Percentiles rank a stretch among this genome's conserved stretches.
phyloP scores from a whole-genome alignment of 2,113 vertebrate species.

The Anser brachyrhynchus region DNA sequence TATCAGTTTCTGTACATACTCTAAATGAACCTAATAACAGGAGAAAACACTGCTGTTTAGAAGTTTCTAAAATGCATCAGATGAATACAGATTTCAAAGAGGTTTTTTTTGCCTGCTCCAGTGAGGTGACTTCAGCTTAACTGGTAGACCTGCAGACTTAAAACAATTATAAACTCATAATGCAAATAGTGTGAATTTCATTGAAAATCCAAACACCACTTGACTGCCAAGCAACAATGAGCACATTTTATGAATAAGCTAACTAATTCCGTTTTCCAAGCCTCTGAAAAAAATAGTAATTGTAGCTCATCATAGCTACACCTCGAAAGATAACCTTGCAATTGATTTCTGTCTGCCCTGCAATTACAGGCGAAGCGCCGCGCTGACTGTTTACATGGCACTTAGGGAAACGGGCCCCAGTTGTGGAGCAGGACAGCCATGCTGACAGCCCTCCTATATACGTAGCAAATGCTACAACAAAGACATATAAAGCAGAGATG shows the following conservation, averaged over 20 bases:
- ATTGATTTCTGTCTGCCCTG: neutral
- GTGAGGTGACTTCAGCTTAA: neutral
- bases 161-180: slow-evolving; percentile 8
- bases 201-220: slow-evolving; percentile 48
- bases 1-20: neutral
- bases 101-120: neutral
- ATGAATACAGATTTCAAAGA: neutral
- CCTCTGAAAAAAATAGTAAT: neutral
- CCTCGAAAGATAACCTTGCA: neutral
- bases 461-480: neutral
- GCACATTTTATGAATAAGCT: neutral
- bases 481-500: neutral
- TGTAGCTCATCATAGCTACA: neutral
- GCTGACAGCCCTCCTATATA: neutral
- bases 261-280: slow-evolving; percentile 2
- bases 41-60: neutral
- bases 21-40: neutral
- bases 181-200: slow-evolving; percentile 19
- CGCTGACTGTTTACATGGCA: neutral
- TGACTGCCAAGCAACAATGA: slow-evolving; percentile 46
- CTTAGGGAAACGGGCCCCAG: neutral
- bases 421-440: neutral
- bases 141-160: neutral
- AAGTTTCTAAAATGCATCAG: neutral
- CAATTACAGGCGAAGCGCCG: neutral